Percentiles rank a stretch among this genome's conserved stretches.
Evolutionary conservation across 1,140 invertebrate genomes (phyloP).

Genomic region (Pseudomyrmex sp.): DNA sequence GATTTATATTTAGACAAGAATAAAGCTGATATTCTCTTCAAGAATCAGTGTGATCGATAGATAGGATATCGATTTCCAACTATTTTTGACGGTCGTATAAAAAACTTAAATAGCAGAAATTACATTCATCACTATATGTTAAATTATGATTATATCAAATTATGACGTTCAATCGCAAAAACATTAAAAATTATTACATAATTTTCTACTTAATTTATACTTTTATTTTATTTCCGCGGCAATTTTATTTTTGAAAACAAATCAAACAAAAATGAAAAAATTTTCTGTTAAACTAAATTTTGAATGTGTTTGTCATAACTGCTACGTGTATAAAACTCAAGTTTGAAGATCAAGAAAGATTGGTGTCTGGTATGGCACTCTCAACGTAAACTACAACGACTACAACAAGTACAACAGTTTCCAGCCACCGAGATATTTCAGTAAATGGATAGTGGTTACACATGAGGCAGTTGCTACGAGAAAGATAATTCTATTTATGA

Average conservation of each 20-base stretch:
- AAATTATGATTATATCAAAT: neutral
- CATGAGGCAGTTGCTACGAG: conserved; percentile 16
- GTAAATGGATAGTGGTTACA: conserved; percentile 42
- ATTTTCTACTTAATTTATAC: neutral
- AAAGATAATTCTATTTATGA: conserved; percentile 60
- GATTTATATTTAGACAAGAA: conserved; percentile 47
- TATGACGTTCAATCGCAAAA: neutral
- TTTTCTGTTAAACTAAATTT: neutral
- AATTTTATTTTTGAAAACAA: neutral
- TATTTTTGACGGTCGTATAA: conserved; percentile 22
- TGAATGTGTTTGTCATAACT: neutral
- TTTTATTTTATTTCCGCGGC: neutral
- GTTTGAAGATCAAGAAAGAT: neutral
- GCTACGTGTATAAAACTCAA: neutral
- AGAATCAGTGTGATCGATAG: conserved; percentile 46
- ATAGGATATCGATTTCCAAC: conserved; percentile 37
- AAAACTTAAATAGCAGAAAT: neutral
- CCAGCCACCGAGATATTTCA: conserved; percentile 50
- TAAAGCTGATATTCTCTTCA: neutral
- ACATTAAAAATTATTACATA: no score
- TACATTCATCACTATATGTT: no score
- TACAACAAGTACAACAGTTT: conserved; percentile 12
- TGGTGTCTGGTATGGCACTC: neutral
- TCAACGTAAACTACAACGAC: conserved; percentile 25
- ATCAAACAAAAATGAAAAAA: neutral